Percentiles rank a stretch among this genome's conserved stretches.
Evolutionary conservation across 2,888 invertebrate species (phyloP).

Genomic region (Caenorhabditis angaria): DNA sequence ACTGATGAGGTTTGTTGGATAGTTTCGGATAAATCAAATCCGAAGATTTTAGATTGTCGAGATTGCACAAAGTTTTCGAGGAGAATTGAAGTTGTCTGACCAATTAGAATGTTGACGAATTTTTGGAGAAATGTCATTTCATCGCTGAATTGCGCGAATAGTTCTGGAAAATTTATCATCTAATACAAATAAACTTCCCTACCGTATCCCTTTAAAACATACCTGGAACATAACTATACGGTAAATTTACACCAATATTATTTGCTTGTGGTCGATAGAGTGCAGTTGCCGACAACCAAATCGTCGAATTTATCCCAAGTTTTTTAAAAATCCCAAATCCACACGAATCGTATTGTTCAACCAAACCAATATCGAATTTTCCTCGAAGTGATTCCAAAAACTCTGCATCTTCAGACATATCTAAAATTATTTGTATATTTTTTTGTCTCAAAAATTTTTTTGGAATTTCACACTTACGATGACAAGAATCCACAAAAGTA

Average conservation of each 20-base stretch:
- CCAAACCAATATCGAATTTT: slow-evolving; percentile 61
- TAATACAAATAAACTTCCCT: not conserved
- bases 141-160: slow-evolving; percentile 61
- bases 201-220: slow-evolving; percentile 29
- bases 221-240: slow-evolving; percentile 64
- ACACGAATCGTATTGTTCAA: slow-evolving; percentile 68
- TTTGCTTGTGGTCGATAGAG: slow-evolving; percentile 60
- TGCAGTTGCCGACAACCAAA: slow-evolving; percentile 66
- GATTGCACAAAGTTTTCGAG: slow-evolving; percentile 26
- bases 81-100: slow-evolving; percentile 26
- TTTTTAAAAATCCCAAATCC: slow-evolving; percentile 57
- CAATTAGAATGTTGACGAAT: slow-evolving; percentile 38
- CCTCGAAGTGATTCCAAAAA: slow-evolving; percentile 39
- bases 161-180: slow-evolving; percentile 37
- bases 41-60: slow-evolving; percentile 18
- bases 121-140: slow-evolving; percentile 54
- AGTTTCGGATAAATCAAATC: slow-evolving; percentile 12
- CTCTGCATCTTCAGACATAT: slow-evolving; percentile 32
- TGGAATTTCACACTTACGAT: slow-evolving; percentile 12
- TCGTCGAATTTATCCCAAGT: slow-evolving; percentile 42
- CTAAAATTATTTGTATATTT: too few relatives aligned
- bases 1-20: slow-evolving; percentile 39
- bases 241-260: slow-evolving; percentile 58
- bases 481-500: slow-evolving; percentile 58
- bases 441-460: too few relatives aligned